Percentiles rank a stretch among this genome's conserved stretches.
These are phyloP conservation scores for Paraescarpia echinospica DNA, from an alignment of 1,140 invertebrate species.

Conservation along the genomic window DNA sequence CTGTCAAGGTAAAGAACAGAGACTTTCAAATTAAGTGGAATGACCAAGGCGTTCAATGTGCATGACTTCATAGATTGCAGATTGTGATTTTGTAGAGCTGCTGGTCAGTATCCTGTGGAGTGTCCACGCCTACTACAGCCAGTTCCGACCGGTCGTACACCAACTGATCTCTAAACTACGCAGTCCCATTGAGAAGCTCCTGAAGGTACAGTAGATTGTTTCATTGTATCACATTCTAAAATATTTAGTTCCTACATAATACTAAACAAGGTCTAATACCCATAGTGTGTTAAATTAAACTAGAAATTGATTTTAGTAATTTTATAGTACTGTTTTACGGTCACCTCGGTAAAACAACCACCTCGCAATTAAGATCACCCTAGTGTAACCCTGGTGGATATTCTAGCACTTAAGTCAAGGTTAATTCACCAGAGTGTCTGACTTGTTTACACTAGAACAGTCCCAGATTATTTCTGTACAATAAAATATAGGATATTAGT, in stretches of 20 bases:
- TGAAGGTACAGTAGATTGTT: conserved; percentile 63
- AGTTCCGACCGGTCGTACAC: conserved; percentile 71
- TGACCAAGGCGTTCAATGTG: not conserved
- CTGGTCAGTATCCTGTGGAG: conserved; percentile 75
- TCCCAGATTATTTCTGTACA: too few species aligned
- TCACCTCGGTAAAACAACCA: too few species aligned
- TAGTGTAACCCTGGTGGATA: too few species aligned
- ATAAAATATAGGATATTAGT: too few species aligned
- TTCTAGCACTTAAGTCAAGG: too few species aligned
- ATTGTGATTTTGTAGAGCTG: conserved; percentile 32
- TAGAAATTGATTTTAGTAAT: too few species aligned
- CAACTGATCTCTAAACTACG: conserved; percentile 66
- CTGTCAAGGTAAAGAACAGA: not conserved
- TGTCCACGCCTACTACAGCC: conserved; percentile 79
- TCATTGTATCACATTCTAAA: too few species aligned
- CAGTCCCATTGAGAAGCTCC: conserved; percentile 82
- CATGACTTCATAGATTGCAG: not conserved
- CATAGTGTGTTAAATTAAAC: not conserved
- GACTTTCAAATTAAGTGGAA: not conserved
- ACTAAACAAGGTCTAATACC: not conserved
- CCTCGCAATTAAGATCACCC: too few species aligned
- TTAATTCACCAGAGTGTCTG: too few species aligned
- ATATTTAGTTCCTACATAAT: too few species aligned
- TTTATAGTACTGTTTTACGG: too few species aligned
- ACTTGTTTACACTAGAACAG: too few species aligned